These are phyloP conservation scores for Vollenhovia emeryi DNA, from an alignment of 1,140 invertebrate species.

Conservation along the genomic window DNA sequence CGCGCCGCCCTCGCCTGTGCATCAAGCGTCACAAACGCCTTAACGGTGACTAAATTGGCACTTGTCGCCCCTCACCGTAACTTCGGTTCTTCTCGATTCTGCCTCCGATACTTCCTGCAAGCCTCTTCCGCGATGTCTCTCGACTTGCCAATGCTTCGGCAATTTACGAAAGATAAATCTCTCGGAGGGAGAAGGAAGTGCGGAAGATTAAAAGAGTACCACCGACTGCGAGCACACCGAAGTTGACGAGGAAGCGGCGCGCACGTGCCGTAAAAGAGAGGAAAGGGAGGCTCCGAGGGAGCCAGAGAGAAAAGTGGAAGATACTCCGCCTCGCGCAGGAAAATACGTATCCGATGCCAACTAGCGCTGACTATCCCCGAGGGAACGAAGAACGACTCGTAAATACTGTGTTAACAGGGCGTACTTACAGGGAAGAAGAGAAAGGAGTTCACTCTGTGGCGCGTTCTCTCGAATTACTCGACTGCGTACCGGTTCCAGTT, in stretches of 20 bases:
- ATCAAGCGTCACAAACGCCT: background rate
- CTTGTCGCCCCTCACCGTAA: background rate
- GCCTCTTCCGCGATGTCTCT: background rate
- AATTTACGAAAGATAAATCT: conserved; percentile 61
- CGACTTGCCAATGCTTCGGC: conserved; percentile 20
- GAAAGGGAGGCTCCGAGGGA: conserved; percentile 7
- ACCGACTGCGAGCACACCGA: background rate
- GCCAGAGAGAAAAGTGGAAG: conserved; percentile 27
- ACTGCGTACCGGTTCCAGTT: conserved; percentile 4
- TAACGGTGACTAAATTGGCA: background rate
- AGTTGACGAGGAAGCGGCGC: conserved; percentile 19
- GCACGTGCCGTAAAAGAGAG: background rate
- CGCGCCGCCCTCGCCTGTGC: too few species aligned
- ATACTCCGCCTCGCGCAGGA: conserved; percentile 22
- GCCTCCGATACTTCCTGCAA: background rate
- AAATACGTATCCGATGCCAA: conserved; percentile 42
- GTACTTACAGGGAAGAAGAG: conserved; percentile 27
- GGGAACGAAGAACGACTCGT: conserved; percentile 53
- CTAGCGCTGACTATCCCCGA: conserved; percentile 38
- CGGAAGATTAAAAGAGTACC: conserved; percentile 47
- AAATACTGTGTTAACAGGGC: conserved; percentile 59
- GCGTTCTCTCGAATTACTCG: conserved; percentile 46
- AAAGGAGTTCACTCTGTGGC: conserved; percentile 10
- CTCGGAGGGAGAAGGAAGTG: background rate
- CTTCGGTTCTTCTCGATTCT: background rate